These are phyloP conservation scores for Mactra quadrangularis DNA, from an alignment of 1,140 invertebrate species.

Conservation along the genomic window DNA sequence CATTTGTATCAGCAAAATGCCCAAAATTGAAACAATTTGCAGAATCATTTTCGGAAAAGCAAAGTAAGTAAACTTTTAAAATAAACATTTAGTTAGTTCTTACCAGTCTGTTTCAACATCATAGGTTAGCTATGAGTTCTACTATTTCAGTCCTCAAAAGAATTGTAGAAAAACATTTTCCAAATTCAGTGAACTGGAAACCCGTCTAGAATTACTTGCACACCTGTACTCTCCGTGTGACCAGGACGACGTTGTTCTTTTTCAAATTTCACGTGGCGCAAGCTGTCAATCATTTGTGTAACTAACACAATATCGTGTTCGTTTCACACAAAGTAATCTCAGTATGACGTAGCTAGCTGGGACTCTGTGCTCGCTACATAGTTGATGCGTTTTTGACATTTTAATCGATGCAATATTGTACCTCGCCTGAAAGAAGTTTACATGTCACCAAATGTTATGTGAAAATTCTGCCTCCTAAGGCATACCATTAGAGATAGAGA, in stretches of 20 bases:
- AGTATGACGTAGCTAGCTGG: constrained; percentile 3
- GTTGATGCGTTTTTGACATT: constrained; percentile 25
- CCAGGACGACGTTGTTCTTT: constrained; percentile 29
- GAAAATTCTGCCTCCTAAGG: too few relatives aligned
- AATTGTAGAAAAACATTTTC: background rate
- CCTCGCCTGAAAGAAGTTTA: too few relatives aligned
- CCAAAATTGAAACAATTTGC: too few relatives aligned
- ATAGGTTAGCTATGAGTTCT: too few relatives aligned
- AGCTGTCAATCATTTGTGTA: constrained; percentile 37
- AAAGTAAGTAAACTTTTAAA: too few relatives aligned
- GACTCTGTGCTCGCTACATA: background rate
- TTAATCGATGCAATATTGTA: constrained; percentile 21
- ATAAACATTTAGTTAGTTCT: too few relatives aligned
- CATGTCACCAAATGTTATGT: too few relatives aligned
- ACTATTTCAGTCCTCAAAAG: too few relatives aligned
- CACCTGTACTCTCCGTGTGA: constrained; percentile 37
- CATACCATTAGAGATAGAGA: too few relatives aligned
- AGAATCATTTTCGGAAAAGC: too few relatives aligned
- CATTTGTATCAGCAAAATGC: too few relatives aligned
- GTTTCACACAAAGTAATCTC: constrained; percentile 13
- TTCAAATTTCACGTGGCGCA: constrained; percentile 3
- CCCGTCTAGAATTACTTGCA: constrained; percentile 20
- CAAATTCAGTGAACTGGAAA: background rate
- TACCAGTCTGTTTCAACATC: too few relatives aligned
- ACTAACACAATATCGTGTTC: constrained; percentile 31